Conservation (phyloP, 1,140 invertebrate species). For the Magallana ariakensis region DNA sequence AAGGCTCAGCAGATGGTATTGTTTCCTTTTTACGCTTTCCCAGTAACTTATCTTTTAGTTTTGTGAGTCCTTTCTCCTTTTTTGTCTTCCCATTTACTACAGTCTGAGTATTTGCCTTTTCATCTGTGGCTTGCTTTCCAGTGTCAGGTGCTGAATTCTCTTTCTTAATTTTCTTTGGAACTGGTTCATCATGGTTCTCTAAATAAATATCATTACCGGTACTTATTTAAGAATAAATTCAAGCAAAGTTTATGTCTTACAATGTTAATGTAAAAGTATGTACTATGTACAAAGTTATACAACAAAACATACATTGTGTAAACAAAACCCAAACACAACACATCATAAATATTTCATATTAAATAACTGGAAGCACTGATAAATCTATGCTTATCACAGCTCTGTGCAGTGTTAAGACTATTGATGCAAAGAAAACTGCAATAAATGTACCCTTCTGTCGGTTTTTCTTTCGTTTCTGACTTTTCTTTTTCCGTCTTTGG, state of each 20-base stretch:
- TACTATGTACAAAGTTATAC: too few species aligned
- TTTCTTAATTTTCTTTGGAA: background rate
- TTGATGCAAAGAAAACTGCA: background rate
- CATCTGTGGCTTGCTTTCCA: background rate
- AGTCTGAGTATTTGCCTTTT: background rate
- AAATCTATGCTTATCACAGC: too few species aligned
- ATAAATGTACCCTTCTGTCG: background rate
- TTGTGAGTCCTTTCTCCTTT: slow-evolving; percentile 7
- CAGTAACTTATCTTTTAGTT: slow-evolving; percentile 24
- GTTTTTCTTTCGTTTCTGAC: slow-evolving; percentile 15
- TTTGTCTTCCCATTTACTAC: background rate
- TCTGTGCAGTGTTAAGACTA: too few species aligned
- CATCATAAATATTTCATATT: too few species aligned
- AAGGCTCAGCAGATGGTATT: background rate
- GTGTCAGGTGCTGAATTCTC: background rate
- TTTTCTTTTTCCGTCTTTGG: slow-evolving; percentile 8
- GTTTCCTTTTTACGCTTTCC: slow-evolving; percentile 1
- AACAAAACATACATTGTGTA: too few species aligned
- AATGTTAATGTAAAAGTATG: too few species aligned
- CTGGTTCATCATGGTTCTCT: background rate
- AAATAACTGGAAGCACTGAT: too few species aligned
- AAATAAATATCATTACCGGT: too few species aligned
- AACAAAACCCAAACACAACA: too few species aligned
- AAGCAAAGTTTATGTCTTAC: too few species aligned
- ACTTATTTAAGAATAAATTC: too few species aligned